Evolutionary conservation across 2,888 invertebrate genomes (phyloP).

Genomic region (Autographa pulchrina): DNA sequence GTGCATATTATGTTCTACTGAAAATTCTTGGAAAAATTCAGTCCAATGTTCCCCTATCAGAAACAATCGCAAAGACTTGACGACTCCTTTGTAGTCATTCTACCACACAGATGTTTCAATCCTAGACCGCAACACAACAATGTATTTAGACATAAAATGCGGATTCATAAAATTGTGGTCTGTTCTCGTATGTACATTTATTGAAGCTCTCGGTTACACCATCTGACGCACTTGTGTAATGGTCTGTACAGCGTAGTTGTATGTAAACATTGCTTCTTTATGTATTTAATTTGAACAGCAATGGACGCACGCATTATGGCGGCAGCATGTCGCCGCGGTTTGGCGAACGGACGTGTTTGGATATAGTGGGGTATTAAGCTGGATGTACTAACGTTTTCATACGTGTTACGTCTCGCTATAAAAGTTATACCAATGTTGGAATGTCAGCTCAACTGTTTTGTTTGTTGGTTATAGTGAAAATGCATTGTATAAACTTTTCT

Average conservation of each 20-base stretch:
- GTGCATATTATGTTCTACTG: background rate
- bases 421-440: background rate
- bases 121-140: conserved; percentile 34
- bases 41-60: background rate
- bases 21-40: background rate
- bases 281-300: conserved; percentile 86
- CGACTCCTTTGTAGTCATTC: background rate
- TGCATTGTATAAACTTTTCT: background rate
- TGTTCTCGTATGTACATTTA: conserved; percentile 47
- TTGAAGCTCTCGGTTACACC: conserved; percentile 53
- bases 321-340: conserved; percentile 86
- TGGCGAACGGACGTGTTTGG: conserved; percentile 78
- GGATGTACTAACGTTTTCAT: conserved; percentile 54
- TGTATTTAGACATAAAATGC: conserved; percentile 50
- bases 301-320: conserved; percentile 82
- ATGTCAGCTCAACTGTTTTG: background rate
- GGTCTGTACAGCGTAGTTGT: conserved; percentile 64
- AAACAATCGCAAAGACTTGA: background rate
- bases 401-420: conserved; percentile 27
- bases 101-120: conserved; percentile 17
- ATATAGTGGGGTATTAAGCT: conserved; percentile 60
- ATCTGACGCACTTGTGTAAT: conserved; percentile 62
- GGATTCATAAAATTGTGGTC: conserved; percentile 56
- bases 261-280: conserved; percentile 83
- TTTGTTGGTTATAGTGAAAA: background rate